Evolutionary conservation across 2,797 vertebrate genomes (phyloP), one percentile per base, ranked within the genome.

Genomic region (Orientallactaga sibirica): DNA sequence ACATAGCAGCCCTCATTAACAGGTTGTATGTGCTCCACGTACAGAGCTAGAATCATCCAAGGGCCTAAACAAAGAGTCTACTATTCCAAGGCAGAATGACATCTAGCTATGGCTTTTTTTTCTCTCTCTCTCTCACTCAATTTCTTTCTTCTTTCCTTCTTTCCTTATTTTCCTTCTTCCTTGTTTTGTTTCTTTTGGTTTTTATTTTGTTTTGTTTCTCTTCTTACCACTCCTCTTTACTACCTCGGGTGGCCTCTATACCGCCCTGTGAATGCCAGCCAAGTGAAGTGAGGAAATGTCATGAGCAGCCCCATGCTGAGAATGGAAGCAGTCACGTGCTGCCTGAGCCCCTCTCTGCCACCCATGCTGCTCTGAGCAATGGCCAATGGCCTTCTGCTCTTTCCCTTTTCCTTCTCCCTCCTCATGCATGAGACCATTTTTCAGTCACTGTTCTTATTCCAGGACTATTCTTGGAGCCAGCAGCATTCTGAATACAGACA

Each of bases 341-440:
- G 0, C 20, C 55, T 1, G 8, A 22, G 29, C 9, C 4, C 33
- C 25, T 3, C 67, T 18, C 29, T 0, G 18, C 61, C 9, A 0
- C 25, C 73, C 74, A 16, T 10, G 0, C 48, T 10, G 12, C 52
- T 14, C n/a, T 27, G 25, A 71, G 73, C 11, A 11, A 7, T 0
- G 29, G 43, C 27, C 20, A 48, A 24, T 37, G 71, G 27, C 1
- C 10, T 10, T 27, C 20, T 4, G 25, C 24, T 14, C 48, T 33
- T 41, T 27, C n/a, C 29, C 43, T 14, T n/a, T 5, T 62, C 62
- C 37, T 33, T 64, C 27, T 14, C 2, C 70, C 25, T 33, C 68
- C 15, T 3, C 48, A 4, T 33, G 10, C 76, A 7, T 4, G n/a
- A 61, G 29, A 73, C 48, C 5, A 0, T 64, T 48, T 61, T 43